A percentile compares a stretch with the other conserved stretches of the same genome.
phyloP scores from a whole-genome alignment of 2,888 invertebrate genomes.

The Lydus trimaculatus region DNA sequence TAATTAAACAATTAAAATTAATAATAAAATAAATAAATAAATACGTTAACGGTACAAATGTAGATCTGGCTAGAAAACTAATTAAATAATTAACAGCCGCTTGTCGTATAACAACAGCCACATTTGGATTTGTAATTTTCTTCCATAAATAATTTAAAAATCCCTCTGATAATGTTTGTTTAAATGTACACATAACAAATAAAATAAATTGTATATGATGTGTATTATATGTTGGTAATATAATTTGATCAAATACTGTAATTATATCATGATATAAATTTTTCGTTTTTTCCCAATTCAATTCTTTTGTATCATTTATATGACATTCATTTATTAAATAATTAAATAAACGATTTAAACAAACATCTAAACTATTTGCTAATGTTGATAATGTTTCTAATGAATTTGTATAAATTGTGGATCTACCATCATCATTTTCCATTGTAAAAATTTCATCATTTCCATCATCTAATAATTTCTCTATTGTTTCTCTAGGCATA shows the following conservation, averaged over 20 bases:
- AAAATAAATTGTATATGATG: constrained; percentile 80
- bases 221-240: constrained; percentile 84
- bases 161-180: constrained; percentile 65
- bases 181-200: constrained; percentile 77
- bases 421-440: constrained; percentile 60
- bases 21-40: constrained; percentile 36
- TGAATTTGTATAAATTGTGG: constrained; percentile 31
- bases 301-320: constrained; percentile 55
- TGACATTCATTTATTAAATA: constrained; percentile 72
- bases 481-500: constrained; percentile 65
- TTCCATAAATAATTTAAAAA: constrained; percentile 78
- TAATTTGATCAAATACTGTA: constrained; percentile 77
- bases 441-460: constrained; percentile 64
- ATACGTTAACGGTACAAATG: constrained; percentile 69
- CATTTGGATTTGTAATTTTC: constrained; percentile 72
- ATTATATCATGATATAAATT: constrained; percentile 68
- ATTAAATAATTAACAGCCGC: constrained; percentile 77
- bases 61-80: constrained; percentile 75
- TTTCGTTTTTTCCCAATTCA: constrained; percentile 67
- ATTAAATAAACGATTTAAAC: constrained; percentile 75
- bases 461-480: constrained; percentile 48
- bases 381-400: constrained; percentile 40
- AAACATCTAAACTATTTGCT: constrained; percentile 76
- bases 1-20: constrained; percentile 12
- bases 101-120: constrained; percentile 71